Evolutionary conservation across 2,797 vertebrate species (phyloP).

Genomic region (Choloepus didactylus): DNA sequence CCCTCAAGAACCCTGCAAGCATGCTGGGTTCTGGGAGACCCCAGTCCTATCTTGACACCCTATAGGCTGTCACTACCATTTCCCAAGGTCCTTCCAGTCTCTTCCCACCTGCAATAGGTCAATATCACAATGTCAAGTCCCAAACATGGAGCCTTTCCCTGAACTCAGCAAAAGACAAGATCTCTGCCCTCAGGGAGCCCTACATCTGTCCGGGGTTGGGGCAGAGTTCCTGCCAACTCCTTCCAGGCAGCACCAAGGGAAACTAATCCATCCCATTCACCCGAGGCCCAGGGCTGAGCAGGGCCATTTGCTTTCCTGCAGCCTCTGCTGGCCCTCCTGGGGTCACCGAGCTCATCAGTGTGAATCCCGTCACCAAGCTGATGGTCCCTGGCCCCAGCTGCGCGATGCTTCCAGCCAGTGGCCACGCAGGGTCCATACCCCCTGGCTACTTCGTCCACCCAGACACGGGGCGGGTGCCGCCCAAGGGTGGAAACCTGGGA

Average conservation of each 20-base stretch:
- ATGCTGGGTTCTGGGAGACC: neutral
- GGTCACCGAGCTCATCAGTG: slow-evolving; percentile 81
- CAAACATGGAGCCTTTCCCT: neutral
- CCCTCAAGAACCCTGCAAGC: neutral
- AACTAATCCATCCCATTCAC: neutral
- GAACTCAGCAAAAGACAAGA: neutral
- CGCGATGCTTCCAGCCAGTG: slow-evolving; percentile 89
- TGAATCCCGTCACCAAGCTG: slow-evolving; percentile 90
- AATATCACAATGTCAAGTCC: neutral
- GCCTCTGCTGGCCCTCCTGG: slow-evolving; percentile 86
- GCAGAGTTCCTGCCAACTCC: neutral
- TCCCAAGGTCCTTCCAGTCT: neutral
- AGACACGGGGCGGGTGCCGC: slow-evolving; percentile 91
- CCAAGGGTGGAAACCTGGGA: slow-evolving; percentile 91
- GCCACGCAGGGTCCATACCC: slow-evolving; percentile 89
- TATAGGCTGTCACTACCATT: neutral
- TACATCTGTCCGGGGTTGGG: neutral
- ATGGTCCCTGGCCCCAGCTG: slow-evolving; percentile 88
- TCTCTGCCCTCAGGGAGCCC: no score
- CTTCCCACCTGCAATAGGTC: neutral
- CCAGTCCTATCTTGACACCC: neutral
- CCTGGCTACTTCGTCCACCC: slow-evolving; percentile 92
- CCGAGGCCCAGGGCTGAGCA: neutral
- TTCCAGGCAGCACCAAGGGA: neutral
- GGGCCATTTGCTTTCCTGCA: slow-evolving; percentile 67